Conservation (phyloP, 1,140 invertebrate genomes). For the Eufriesea mexicana region DNA sequence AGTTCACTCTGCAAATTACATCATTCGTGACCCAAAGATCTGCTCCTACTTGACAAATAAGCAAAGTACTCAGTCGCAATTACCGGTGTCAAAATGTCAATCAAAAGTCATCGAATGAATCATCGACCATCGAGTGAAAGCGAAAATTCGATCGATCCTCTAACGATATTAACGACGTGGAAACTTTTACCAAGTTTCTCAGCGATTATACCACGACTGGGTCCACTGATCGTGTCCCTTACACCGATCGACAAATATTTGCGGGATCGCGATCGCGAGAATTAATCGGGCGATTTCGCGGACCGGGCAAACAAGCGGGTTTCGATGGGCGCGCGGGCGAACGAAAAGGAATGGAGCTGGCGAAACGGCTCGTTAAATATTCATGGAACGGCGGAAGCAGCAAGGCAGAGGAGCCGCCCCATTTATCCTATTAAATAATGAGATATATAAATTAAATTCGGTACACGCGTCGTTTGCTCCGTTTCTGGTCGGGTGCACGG, state of each 20-base stretch:
- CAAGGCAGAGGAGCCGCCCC: conserved; percentile 18
- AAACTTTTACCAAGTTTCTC: neutral
- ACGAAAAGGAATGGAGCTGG: neutral
- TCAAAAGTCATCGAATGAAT: too few relatives aligned
- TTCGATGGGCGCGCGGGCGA: neutral
- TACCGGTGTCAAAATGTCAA: too few relatives aligned
- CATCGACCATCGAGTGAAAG: too few relatives aligned
- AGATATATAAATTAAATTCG: conserved; percentile 49
- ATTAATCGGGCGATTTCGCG: conserved; percentile 20
- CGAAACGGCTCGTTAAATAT: conserved; percentile 28
- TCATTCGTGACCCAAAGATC: too few relatives aligned
- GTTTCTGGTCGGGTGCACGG: conserved; percentile 35
- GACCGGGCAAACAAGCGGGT: neutral
- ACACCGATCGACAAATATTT: conserved; percentile 38
- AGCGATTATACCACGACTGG: conserved; percentile 6
- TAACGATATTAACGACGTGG: conserved; percentile 10
- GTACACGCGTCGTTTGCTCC: conserved; percentile 38
- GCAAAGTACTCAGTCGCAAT: too few relatives aligned
- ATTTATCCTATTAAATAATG: conserved; percentile 50
- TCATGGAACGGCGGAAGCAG: neutral
- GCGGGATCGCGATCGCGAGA: neutral
- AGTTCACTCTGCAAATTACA: too few relatives aligned
- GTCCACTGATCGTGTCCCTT: neutral
- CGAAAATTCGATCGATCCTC: too few relatives aligned
- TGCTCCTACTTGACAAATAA: too few relatives aligned